Conservation (phyloP, 2,797 vertebrate species). For the Emydoidea blandingii region DNA sequence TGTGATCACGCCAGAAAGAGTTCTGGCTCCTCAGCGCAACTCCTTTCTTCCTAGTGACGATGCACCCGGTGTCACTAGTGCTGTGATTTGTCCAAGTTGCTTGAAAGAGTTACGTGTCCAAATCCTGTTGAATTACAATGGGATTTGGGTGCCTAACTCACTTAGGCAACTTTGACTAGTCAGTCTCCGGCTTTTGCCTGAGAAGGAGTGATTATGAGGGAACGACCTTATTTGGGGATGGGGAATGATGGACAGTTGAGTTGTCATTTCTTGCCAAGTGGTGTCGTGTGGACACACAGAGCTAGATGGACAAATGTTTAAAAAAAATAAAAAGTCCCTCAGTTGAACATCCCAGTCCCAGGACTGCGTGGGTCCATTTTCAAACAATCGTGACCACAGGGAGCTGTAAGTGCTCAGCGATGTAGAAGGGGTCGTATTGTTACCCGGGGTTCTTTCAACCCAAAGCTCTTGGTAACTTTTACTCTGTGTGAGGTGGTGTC, state of each 20-base stretch:
- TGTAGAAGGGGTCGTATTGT: neutral
- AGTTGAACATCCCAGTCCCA: neutral
- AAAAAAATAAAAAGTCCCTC: neutral
- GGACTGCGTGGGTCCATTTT: accelerated
- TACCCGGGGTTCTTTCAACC: too few species aligned
- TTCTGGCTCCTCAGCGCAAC: neutral
- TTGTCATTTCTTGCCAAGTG: neutral
- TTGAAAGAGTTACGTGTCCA: neutral
- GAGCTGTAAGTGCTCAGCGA: too few species aligned
- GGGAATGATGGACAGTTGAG: neutral
- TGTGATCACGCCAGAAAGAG: accelerated
- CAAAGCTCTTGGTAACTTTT: too few species aligned
- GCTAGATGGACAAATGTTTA: neutral
- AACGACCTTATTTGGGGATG: neutral
- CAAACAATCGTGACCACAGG: neutral
- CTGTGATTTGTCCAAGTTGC: neutral
- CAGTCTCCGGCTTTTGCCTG: neutral
- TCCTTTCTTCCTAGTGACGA: neutral
- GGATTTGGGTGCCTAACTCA: neutral
- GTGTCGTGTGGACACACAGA: neutral
- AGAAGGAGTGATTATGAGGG: neutral
- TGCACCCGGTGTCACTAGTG: neutral
- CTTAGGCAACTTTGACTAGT: neutral
- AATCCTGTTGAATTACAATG: neutral
- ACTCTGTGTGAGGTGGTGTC: too few species aligned